Base-by-base conservation (phyloP, 2,113 vertebrate genomes). In the Steatornis caripensis region DNA sequence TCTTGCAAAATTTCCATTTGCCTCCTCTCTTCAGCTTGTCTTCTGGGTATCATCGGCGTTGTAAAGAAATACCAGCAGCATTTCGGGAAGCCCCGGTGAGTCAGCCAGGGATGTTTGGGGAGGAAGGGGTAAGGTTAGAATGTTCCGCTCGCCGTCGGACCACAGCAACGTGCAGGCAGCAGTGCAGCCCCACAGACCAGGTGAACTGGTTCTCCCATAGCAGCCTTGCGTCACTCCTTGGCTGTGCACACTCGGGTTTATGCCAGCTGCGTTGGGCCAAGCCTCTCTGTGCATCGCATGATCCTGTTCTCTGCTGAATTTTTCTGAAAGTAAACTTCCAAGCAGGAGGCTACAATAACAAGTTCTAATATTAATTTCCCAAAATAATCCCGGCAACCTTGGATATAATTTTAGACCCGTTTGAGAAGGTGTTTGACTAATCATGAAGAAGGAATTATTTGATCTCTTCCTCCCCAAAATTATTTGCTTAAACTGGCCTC, bases 231-330 rank as follows among this genome's bases (percentile, higher is more conserved):
- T 58, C 62, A 6, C 57, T 10, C 39, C 53, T 45, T 17, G 58
- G n/a, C 69, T 65, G 74, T 53, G 53, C 1, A 6, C 5, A 3
- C 46, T 2, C 2, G 32, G 24, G 14, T 15, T 68, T 22, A 27
- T 36, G 75, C 60, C 60, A 39, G 48, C 41, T 45, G 37, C 12
- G 0, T 9, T 5, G 36, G 57, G 58, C 41, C 19, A 11, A 45
- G 22, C 26, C 13, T 84, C 49, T 15, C 37, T 2, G 2, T 12
- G 8, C 17, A 0, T 4, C 0, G 0, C 0, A 0, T 19, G 22
- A 62, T 53, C 58, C 64, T 36, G 1, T 45, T 23, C 57, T n/a
- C 36, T 21, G 0, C 32, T 2, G 7, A 26, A 1, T 17, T 49
- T 5, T 48, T 49, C 54, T 27, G 54, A 7, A 34, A 8, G 39